These are phyloP conservation scores for Okamejei kenojei DNA, from an alignment of 2,797 vertebrate species.

Conservation along the genomic window DNA sequence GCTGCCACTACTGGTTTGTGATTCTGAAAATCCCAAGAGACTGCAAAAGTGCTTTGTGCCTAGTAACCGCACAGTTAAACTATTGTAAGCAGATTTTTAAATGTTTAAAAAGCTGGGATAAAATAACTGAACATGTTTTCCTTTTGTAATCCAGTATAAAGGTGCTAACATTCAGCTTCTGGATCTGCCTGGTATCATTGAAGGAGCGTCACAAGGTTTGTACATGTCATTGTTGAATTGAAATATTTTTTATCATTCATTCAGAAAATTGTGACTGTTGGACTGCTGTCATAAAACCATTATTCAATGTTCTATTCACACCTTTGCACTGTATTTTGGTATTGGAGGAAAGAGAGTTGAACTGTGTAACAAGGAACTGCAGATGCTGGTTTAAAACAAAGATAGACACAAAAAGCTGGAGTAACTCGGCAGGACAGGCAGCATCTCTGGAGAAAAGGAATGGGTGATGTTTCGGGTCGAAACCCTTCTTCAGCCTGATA, in stretches of 20 bases:
- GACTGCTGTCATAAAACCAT: not conserved
- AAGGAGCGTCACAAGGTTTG: conserved; percentile 92
- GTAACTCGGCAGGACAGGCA: too few species aligned
- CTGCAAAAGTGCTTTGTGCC: not conserved
- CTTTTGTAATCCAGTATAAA: conserved; percentile 73
- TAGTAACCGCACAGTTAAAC: not conserved
- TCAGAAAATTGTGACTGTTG: conserved; percentile 45
- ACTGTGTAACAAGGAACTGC: not conserved
- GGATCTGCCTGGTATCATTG: conserved; percentile 97
- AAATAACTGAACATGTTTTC: not conserved
- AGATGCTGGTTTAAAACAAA: too few species aligned
- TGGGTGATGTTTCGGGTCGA: too few species aligned
- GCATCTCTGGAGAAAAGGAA: too few species aligned
- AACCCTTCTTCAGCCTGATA: too few species aligned
- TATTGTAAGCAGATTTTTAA: not conserved
- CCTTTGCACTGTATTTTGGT: not conserved
- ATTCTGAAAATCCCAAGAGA: not conserved
- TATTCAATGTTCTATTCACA: not conserved
- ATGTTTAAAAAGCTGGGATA: not conserved
- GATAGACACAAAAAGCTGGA: too few species aligned
- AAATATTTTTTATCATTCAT: conserved; percentile 35
- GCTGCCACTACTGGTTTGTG: not conserved
- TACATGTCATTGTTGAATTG: conserved; percentile 16
- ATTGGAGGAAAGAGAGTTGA: not conserved
- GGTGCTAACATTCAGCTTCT: conserved; percentile 95